These are phyloP conservation scores for Spodoptera littoralis DNA, from an alignment of 2,888 invertebrate species.

Conservation along the genomic window DNA sequence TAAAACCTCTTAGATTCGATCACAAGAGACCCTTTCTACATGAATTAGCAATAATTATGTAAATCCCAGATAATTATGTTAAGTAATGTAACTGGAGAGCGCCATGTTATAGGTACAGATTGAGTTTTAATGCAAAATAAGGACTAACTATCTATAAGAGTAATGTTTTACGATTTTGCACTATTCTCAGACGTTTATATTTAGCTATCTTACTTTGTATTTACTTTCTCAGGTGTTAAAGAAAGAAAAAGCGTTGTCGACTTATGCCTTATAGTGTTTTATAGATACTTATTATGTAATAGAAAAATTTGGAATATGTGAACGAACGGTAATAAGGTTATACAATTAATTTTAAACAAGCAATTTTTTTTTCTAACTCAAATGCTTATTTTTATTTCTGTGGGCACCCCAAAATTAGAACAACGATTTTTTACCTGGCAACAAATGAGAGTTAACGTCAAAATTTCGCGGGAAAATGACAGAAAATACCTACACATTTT, in stretches of 20 bases:
- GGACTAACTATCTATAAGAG: slow-evolving; percentile 37
- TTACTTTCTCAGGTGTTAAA: too few species aligned
- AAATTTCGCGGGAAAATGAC: slow-evolving; percentile 1
- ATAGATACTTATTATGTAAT: too few species aligned
- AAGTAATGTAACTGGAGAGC: slow-evolving; percentile 53
- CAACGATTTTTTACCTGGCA: neutral
- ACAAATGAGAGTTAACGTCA: neutral
- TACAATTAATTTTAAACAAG: too few species aligned
- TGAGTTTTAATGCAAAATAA: slow-evolving; percentile 48
- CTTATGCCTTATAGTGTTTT: too few species aligned
- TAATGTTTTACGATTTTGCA: slow-evolving; percentile 11
- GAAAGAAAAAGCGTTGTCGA: too few species aligned
- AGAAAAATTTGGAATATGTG: too few species aligned
- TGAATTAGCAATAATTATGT: slow-evolving; percentile 75
- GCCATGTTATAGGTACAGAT: slow-evolving; percentile 26
- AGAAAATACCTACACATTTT: slow-evolving; percentile 1
- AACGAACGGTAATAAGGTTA: too few species aligned
- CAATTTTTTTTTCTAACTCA: too few species aligned
- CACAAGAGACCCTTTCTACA: slow-evolving; percentile 66
- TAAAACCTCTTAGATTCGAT: slow-evolving; percentile 64
- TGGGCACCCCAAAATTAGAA: too few species aligned
- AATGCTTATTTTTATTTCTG: too few species aligned
- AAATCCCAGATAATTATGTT: slow-evolving; percentile 63
- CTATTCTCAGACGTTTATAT: neutral
- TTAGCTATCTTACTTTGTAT: neutral